Evolutionary conservation across 2,113 vertebrate species (phyloP).

Genomic region (Cyprinodon tularosa): DNA sequence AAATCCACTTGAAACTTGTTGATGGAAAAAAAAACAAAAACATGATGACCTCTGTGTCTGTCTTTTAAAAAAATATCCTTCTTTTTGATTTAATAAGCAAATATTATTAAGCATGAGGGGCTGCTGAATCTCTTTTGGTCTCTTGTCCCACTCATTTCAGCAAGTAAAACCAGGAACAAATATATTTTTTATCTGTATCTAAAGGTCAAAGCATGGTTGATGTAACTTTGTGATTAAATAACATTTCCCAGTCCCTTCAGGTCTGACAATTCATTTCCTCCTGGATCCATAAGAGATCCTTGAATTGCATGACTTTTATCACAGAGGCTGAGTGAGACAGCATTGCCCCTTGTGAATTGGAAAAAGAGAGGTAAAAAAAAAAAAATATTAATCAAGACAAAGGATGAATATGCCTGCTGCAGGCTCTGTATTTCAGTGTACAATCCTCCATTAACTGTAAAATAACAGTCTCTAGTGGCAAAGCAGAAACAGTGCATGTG

Average conservation of each 20-base stretch:
- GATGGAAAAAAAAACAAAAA: too few species aligned
- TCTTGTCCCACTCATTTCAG: background rate
- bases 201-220: constrained; percentile 23
- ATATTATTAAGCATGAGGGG: background rate
- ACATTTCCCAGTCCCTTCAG: constrained; percentile 36
- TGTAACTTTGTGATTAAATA: constrained; percentile 7
- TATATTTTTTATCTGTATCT: constrained; percentile 8
- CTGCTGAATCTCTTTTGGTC: background rate
- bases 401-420: background rate
- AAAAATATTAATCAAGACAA: background rate
- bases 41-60: too few species aligned
- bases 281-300: background rate
- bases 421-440: background rate
- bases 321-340: background rate
- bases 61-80: background rate
- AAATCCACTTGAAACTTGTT: too few species aligned
- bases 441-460: constrained; percentile 32
- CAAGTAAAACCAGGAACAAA: background rate
- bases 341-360: background rate
- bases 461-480: constrained; percentile 72
- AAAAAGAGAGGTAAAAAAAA: background rate
- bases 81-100: background rate
- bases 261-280: constrained; percentile 30
- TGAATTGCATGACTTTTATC: constrained; percentile 17
- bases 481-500: constrained; percentile 45